Evolutionary conservation across 35 echinoderm and acorn worm genomes (phyloP), one percentile per base, ranked within the genome.

Genomic region (Amphiura filiformis): DNA sequence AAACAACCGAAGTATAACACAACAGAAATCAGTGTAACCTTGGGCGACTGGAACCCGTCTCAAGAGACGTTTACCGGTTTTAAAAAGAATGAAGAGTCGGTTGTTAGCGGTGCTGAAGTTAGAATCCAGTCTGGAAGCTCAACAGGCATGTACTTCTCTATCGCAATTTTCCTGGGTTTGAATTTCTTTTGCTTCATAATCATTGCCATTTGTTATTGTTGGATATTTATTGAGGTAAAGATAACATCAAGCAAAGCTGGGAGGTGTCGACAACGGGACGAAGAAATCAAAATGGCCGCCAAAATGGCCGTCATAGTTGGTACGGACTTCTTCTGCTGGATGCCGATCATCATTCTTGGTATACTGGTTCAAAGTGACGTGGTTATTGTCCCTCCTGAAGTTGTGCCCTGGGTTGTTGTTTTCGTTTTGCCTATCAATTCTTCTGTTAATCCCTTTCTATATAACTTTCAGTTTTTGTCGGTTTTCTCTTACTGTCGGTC

Each of bases 371-470:
- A 92, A 36, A 52, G 80, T n/a, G 61, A 70, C 28, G 18, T 31
- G 18, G 38, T 91, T 0, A 35, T 57, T 13, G 85, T 95, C 13
- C 85, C 84, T 0, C 70, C 84, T 17, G 35, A 34, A 23, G 39
- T 91, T 13, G 91, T 91, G 18, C 84, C 93, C 0, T 95, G 93
- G 93, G 85, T 87, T 31, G 93, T 88, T 0, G 77, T 94, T 32
- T 90, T 94, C 32, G 52, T 94, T 37, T 38, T 94, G 38, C 92
- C 92, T 3, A 78, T 95, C 36, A 95, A 95, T 70, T 95, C 93
- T 1, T 90, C 93, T 13, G 34, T 95, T 0, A 95, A 95, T 78
- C 93, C 93, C 2, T 85, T 88, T 20, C 81, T 95, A 0, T 95
- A 88, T 77, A 95, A 89, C 23, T 85, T 82, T 39, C 7, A 52